phyloP scores from a whole-genome alignment of 2,797 vertebrate species.

The Pangasius djambal region DNA sequence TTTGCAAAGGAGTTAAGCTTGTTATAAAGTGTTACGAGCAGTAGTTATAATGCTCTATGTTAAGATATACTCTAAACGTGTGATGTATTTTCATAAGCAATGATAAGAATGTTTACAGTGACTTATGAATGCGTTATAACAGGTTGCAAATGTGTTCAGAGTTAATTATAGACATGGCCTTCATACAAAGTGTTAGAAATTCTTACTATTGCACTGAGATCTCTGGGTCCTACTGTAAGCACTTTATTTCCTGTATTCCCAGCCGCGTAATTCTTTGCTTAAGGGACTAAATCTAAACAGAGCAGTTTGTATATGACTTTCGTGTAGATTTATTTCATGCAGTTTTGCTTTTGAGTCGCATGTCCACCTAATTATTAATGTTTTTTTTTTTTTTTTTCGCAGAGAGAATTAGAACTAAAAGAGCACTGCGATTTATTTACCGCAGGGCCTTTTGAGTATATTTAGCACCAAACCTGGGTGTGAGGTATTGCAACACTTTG shows the following conservation, averaged over 20 bases:
- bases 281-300: conserved; percentile 55
- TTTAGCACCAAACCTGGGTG: conserved; percentile 35
- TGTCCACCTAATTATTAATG: conserved; percentile 48
- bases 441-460: conserved; percentile 37
- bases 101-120: not conserved
- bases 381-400: not conserved
- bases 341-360: conserved; percentile 50
- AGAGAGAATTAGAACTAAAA: conserved; percentile 40
- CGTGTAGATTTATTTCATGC: conserved; percentile 47
- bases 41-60: not conserved
- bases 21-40: not conserved
- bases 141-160: not conserved
- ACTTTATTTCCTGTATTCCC: conserved; percentile 40
- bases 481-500: conserved; percentile 36
- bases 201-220: not conserved
- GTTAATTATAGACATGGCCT: conserved; percentile 7
- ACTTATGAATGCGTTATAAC: not conserved
- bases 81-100: no score
- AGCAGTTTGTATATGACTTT: conserved; percentile 55
- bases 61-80: no score
- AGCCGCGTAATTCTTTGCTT: conserved; percentile 23
- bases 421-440: conserved; percentile 44
- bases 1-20: not conserved
- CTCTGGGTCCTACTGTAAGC: not conserved
- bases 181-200: not conserved